Percentiles rank a stretch among this genome's conserved stretches.
These are phyloP conservation scores for Chiloscyllium punctatum DNA, from an alignment of 2,797 vertebrate genomes.

Conservation along the genomic window DNA sequence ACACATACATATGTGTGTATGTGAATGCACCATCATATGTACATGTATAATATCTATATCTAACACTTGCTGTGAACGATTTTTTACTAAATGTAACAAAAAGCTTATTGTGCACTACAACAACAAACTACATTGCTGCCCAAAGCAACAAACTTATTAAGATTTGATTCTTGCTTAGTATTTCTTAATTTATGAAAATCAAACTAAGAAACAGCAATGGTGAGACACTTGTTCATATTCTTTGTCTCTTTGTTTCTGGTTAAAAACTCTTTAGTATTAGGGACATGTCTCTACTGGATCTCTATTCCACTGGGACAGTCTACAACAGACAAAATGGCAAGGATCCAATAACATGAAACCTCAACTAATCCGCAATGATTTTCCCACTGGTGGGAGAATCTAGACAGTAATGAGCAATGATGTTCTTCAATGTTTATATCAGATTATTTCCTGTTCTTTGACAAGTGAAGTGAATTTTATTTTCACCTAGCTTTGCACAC, in stretches of 20 bases:
- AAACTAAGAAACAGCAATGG: background rate
- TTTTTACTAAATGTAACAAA: background rate
- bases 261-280: background rate
- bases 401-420: constrained; percentile 8
- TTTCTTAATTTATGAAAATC: background rate
- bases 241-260: background rate
- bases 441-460: constrained; percentile 6
- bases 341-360: constrained; percentile 8
- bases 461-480: constrained; percentile 14
- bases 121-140: background rate
- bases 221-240: background rate
- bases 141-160: background rate
- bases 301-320: background rate
- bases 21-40: background rate
- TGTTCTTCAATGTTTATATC: background rate
- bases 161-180: no score
- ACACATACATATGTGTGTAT: background rate
- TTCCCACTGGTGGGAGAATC: background rate
- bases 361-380: background rate
- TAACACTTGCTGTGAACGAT: background rate
- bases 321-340: background rate
- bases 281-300: background rate
- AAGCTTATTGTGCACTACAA: background rate
- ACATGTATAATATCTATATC: background rate
- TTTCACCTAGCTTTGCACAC: background rate